These are phyloP conservation scores for Drosophila buzzatii DNA, from an alignment of 2,888 invertebrate genomes.

Conservation along the genomic window DNA sequence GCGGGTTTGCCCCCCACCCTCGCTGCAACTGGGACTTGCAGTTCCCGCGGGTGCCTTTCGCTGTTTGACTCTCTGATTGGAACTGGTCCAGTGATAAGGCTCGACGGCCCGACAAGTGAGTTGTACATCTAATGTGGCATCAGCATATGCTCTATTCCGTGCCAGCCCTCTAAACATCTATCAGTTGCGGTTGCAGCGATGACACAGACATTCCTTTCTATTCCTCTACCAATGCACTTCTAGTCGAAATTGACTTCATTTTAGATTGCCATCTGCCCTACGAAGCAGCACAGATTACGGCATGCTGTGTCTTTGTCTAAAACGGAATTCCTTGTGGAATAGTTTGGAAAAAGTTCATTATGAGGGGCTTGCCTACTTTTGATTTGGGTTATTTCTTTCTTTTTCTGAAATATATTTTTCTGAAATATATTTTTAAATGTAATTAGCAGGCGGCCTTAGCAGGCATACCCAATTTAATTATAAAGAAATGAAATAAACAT, in stretches of 20 bases:
- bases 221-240: constrained; percentile 5
- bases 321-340: constrained; percentile 24
- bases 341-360: background rate
- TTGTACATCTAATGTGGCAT: constrained; percentile 85
- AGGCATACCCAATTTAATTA: background rate
- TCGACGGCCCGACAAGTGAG: constrained; percentile 82
- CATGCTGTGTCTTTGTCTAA: constrained; percentile 22
- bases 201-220: constrained; percentile 10
- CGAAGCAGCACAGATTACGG: constrained; percentile 13
- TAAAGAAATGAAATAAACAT: background rate
- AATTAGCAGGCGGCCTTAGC: background rate
- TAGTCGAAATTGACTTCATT: constrained; percentile 63
- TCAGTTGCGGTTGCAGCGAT: constrained; percentile 64
- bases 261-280: constrained; percentile 68
- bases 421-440: background rate
- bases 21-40: constrained; percentile 14
- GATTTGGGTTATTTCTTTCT: background rate
- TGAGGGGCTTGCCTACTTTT: background rate
- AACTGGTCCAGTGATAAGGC: constrained; percentile 73
- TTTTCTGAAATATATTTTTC: background rate
- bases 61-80: constrained; percentile 83
- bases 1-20: constrained; percentile 50
- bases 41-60: constrained; percentile 76
- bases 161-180: constrained; percentile 38
- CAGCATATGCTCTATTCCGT: constrained; percentile 83